A percentile compares a stretch with the other conserved stretches of the same genome.
phyloP scores from a whole-genome alignment of 2,113 vertebrate species.

The Rhipidura dahli region DNA sequence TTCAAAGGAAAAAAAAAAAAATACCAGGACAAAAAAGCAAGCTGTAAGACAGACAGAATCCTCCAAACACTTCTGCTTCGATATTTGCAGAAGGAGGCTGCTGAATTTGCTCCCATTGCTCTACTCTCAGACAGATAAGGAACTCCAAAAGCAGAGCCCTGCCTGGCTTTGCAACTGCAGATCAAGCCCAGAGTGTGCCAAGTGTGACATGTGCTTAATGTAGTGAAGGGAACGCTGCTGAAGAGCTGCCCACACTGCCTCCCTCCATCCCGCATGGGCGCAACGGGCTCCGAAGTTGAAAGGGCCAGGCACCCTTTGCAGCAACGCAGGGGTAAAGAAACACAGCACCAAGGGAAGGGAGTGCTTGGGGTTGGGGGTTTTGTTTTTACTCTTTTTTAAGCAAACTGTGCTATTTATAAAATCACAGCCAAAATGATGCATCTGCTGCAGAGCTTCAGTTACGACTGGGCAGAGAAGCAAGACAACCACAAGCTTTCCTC shows the following conservation, averaged over 20 bases:
- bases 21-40: background rate
- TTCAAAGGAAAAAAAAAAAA: slow-evolving; percentile 16
- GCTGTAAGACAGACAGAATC: background rate
- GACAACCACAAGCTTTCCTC: background rate
- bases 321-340: background rate
- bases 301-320: background rate
- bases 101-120: background rate
- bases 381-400: background rate
- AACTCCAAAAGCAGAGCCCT: background rate
- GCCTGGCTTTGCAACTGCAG: background rate
- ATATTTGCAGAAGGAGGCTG: background rate
- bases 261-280: fast-evolving
- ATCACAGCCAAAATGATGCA: background rate
- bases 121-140: background rate
- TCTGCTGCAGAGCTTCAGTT: background rate
- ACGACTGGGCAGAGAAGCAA: background rate
- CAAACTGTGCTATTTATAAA: slow-evolving; percentile 22
- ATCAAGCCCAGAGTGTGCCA: background rate
- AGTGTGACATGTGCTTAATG: background rate
- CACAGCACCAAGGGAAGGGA: background rate
- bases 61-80: background rate
- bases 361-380: background rate
- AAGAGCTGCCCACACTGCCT: background rate
- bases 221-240: background rate
- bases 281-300: background rate